Evolutionary conservation across 2,888 invertebrate species (phyloP).

Genomic region (Eupithecia vulgata): DNA sequence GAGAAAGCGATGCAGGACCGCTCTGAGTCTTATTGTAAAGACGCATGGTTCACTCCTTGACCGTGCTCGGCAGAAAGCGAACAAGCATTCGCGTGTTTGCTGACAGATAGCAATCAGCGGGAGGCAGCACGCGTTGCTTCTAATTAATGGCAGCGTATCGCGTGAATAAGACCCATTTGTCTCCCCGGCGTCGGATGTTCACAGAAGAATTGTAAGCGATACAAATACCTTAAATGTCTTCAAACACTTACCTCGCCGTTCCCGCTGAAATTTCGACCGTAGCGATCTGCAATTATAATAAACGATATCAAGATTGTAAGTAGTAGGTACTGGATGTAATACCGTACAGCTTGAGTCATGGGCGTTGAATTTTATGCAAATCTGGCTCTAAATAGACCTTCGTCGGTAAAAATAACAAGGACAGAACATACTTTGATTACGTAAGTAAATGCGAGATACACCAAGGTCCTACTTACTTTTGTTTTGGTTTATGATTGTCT

Average conservation of each 20-base stretch:
- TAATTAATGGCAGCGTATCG: conserved; percentile 78
- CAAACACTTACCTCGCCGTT: conserved; percentile 70
- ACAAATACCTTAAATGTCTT: conserved; percentile 78
- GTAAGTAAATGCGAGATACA: not conserved
- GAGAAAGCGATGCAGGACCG: conserved; percentile 7
- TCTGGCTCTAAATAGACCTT: conserved; percentile 16
- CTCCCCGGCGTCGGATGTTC: conserved; percentile 74
- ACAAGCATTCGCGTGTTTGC: conserved; percentile 72
- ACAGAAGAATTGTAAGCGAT: conserved; percentile 80
- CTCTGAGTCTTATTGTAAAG: conserved; percentile 26
- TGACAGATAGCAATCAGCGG: conserved; percentile 77
- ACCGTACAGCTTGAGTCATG: conserved; percentile 47
- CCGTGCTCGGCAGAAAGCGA: conserved; percentile 43
- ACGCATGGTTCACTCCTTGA: conserved; percentile 27
- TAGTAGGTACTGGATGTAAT: conserved; percentile 59
- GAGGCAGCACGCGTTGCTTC: conserved; percentile 71
- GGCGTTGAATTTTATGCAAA: conserved; percentile 33
- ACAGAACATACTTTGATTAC: not conserved
- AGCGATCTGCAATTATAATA: conserved; percentile 73
- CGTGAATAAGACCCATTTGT: conserved; percentile 77
- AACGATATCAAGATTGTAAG: conserved; percentile 67
- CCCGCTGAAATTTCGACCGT: conserved; percentile 60
- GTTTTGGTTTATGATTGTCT: too few species aligned
- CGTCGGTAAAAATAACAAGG: not conserved
- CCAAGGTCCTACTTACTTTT: not conserved